Evolutionary conservation across 2,888 invertebrate genomes (phyloP).

Genomic region (Brachylomia viminalis): DNA sequence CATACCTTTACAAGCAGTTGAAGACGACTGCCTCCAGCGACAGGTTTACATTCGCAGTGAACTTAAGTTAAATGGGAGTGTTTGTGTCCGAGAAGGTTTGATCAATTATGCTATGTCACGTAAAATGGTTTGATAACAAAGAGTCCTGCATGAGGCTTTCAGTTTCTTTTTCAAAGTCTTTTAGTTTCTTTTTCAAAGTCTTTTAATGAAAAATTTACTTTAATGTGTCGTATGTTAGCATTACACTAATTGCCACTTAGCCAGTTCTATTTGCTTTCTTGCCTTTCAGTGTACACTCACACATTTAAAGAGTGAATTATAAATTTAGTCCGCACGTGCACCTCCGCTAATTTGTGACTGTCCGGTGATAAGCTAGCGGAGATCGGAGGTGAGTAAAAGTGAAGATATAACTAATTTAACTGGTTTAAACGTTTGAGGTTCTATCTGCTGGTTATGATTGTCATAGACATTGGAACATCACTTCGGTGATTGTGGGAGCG

Average conservation of each 20-base stretch:
- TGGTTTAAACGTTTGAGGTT: not conserved
- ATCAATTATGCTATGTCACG: not conserved
- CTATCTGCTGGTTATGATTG: not conserved
- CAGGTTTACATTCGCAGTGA: conserved; percentile 40
- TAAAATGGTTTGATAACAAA: not conserved
- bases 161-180: not conserved
- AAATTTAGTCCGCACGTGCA: not conserved
- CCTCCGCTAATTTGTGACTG: not conserved
- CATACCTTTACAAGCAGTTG: conserved; percentile 9
- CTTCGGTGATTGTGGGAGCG: too few relatives aligned
- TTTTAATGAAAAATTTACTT: not conserved
- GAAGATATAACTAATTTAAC: too few relatives aligned
- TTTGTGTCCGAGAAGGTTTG: conserved; percentile 7
- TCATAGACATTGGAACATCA: not conserved
- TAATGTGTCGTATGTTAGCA: not conserved
- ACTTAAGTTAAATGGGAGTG: conserved; percentile 14
- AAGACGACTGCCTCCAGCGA: conserved; percentile 19
- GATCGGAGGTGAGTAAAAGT: not conserved
- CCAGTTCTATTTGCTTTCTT: not conserved
- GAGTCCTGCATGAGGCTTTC: not conserved
- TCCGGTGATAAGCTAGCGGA: not conserved
- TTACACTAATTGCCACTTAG: not conserved
- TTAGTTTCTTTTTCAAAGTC: not conserved
- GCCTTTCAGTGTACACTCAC: too few relatives aligned
- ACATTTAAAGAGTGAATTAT: not conserved